Evolutionary conservation across 2,888 invertebrate genomes (phyloP).

Genomic region (Drosophila tripunctata): DNA sequence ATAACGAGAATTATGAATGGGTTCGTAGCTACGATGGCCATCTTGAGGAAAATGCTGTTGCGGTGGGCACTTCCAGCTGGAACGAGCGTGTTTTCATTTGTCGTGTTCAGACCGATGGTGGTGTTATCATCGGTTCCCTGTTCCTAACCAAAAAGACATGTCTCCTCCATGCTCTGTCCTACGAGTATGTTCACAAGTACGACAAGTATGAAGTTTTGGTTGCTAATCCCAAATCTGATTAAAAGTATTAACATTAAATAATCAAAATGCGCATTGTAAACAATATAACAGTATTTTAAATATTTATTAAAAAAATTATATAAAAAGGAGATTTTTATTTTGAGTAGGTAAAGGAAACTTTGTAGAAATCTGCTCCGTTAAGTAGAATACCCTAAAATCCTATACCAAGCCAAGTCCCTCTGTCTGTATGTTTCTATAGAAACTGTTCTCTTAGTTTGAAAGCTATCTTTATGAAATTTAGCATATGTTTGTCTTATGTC

Average conservation of each 20-base stretch:
- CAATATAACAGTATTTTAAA: neutral
- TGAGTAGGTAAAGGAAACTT: too few species aligned
- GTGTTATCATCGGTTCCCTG: conserved; percentile 29
- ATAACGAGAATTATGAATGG: conserved; percentile 37
- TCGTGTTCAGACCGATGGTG: conserved; percentile 9
- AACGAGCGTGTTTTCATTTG: conserved; percentile 48
- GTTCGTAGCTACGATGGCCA: conserved; percentile 53
- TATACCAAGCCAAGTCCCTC: too few species aligned
- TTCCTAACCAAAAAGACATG: conserved; percentile 37
- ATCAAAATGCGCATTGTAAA: neutral
- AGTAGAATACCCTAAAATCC: too few species aligned
- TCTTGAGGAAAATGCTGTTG: conserved; percentile 32
- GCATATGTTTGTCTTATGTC: too few species aligned
- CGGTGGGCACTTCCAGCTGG: conserved; percentile 44
- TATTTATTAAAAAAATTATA: neutral
- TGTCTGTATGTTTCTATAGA: too few species aligned
- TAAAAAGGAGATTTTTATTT: neutral
- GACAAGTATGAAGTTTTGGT: conserved; percentile 55
- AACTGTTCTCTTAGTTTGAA: too few species aligned
- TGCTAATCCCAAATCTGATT: conserved; percentile 6
- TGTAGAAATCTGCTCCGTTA: neutral
- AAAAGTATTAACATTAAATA: neutral
- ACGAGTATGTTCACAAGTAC: conserved; percentile 29
- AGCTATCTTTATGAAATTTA: too few species aligned
- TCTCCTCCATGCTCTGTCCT: conserved; percentile 21